Conservation (phyloP, 2,113 vertebrate species). For the Erinaceus europaeus region DNA sequence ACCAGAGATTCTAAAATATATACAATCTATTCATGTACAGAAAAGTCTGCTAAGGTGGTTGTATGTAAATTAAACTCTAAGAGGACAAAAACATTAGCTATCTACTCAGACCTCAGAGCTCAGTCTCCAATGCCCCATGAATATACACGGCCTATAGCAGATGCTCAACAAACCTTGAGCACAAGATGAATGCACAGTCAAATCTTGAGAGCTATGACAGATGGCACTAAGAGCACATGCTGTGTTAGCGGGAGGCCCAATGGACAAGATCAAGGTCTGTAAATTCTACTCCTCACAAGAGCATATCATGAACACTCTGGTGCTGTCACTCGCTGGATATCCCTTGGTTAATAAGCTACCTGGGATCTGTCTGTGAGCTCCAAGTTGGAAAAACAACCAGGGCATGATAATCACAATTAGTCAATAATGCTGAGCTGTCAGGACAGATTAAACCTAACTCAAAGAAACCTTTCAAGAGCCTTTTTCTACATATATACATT, state of each 20-base stretch:
- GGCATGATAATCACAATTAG: background rate
- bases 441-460: slow-evolving; percentile 11
- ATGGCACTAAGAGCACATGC: accelerated
- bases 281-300: background rate
- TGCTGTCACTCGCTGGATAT: background rate
- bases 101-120: background rate
- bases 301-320: background rate
- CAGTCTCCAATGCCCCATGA: background rate
- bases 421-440: background rate
- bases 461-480: slow-evolving; percentile 8
- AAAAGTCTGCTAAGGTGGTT: background rate
- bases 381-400: background rate
- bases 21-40: background rate
- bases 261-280: background rate
- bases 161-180: background rate
- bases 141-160: background rate
- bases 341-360: background rate
- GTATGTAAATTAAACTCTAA: background rate
- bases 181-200: background rate
- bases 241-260: accelerated
- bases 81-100: background rate
- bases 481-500: slow-evolving; percentile 32
- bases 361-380: background rate
- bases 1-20: background rate
- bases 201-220: background rate